Base-by-base conservation (phyloP, 2,888 invertebrate genomes). In the Empis stercorea region DNA sequence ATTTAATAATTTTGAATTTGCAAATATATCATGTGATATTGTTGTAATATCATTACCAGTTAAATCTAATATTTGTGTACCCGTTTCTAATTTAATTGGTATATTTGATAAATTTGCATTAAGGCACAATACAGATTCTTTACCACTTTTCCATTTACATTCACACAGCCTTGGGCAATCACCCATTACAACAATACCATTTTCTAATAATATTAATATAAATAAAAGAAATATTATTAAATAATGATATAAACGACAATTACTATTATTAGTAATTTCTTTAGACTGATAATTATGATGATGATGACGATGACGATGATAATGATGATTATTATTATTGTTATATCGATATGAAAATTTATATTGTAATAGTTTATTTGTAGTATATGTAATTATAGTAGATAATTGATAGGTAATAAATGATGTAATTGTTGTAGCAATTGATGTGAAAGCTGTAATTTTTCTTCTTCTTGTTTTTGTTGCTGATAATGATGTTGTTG, bases 81-180 rank as follows among this genome's bases (percentile, higher is more conserved):
- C 81, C 51, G 80, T 78, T 56, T 86, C 87, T 51, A 87, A 75
- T 52, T 80, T 80, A 43, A 74, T 72, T 32, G 88, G 88, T 56
- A 88, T 78, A 59, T 76, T 74, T 56, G 80, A 76, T 57, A 87
- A 75, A 63, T 83, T 84, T 51, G 83, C 83, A 64, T 80, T 81
- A 57, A 78, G 76, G 71, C 88, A 89, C 58, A 84, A 73, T 48
- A 86, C 87, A 44, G 86, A 83, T 70, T 87, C 87, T 68, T 88
- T 88, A 59, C 87, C 87, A 63, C 81, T 81, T 66, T 84, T 84
- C 88, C 88, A 89, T 71, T 87, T 87, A 75, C 88, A 88, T 69
- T 87, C 85, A 71, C 88, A 89, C 57, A 80, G 74, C 52, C 76
- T 75, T 45, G 84, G 84, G 64, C 85, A 85, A 58, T 80, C 81